phyloP scores from a whole-genome alignment of 2,113 vertebrate species.

The Ovis canadensis region DNA sequence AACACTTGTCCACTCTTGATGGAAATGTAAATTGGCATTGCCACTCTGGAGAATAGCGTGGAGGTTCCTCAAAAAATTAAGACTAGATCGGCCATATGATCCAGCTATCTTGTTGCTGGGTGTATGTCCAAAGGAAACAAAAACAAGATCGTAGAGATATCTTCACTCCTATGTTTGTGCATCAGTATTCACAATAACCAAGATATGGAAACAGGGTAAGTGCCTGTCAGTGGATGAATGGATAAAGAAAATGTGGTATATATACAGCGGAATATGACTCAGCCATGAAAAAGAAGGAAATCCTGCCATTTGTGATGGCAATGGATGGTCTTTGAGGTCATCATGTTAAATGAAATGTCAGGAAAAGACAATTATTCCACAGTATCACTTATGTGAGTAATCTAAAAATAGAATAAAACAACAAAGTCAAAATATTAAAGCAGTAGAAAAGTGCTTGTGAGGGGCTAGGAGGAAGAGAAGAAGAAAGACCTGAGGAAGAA shows the following conservation, averaged over 20 bases:
- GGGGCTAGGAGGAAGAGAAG: neutral
- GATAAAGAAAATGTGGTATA: neutral
- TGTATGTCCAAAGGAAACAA: neutral
- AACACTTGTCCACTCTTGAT: neutral
- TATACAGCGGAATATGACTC: neutral
- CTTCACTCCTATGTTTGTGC: neutral
- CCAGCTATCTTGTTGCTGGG: neutral
- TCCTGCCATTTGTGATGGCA: neutral
- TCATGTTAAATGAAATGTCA: neutral
- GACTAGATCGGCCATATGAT: neutral
- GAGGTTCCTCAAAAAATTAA: neutral
- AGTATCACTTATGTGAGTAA: neutral
- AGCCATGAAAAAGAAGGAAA: neutral
- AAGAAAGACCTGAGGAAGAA: neutral
- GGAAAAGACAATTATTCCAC: neutral
- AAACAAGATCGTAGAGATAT: neutral
- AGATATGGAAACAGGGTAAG: neutral
- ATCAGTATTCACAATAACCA: neutral
- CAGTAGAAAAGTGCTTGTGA: neutral
- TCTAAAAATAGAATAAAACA: neutral
- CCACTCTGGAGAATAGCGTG: neutral
- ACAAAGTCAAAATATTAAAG: neutral
- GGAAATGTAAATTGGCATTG: neutral
- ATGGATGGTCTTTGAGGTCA: neutral
- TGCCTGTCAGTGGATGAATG: neutral